Conservation (phyloP, 2,888 invertebrate genomes). For the Uropetala carovei region DNA sequence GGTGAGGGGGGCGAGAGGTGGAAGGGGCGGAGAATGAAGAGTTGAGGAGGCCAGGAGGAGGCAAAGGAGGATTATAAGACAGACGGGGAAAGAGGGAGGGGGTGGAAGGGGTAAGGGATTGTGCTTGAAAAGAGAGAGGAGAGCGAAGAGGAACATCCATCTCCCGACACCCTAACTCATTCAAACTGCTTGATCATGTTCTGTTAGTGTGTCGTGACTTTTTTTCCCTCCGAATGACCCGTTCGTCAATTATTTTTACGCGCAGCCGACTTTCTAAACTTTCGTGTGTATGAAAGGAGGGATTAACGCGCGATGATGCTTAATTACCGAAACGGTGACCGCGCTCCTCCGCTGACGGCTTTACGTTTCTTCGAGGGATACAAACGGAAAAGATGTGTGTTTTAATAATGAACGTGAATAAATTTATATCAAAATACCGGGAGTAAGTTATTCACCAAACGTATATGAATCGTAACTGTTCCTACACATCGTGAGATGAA, state of each 20-base stretch:
- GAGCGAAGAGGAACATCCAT: not conserved
- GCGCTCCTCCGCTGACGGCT: not conserved
- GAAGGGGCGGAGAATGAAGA: not conserved
- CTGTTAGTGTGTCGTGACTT: not conserved
- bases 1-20: not conserved
- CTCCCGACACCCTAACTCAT: not conserved
- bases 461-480: too few species aligned
- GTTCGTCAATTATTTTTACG: slow-evolving; percentile 13
- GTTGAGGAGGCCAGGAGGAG: too few species aligned
- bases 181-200: slow-evolving; percentile 6
- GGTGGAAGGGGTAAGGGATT: too few species aligned
- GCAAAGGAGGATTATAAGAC: not conserved
- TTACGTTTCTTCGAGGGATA: too few species aligned
- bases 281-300: not conserved
- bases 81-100: too few species aligned
- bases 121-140: not conserved
- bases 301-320: not conserved
- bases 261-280: slow-evolving; percentile 20
- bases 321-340: not conserved
- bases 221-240: not conserved
- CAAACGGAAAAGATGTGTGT: too few species aligned
- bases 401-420: too few species aligned
- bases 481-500: too few species aligned
- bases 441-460: too few species aligned
- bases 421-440: too few species aligned